These are phyloP conservation scores for Coptotermes formosanus DNA, from an alignment of 1,140 invertebrate genomes.

Conservation along the genomic window DNA sequence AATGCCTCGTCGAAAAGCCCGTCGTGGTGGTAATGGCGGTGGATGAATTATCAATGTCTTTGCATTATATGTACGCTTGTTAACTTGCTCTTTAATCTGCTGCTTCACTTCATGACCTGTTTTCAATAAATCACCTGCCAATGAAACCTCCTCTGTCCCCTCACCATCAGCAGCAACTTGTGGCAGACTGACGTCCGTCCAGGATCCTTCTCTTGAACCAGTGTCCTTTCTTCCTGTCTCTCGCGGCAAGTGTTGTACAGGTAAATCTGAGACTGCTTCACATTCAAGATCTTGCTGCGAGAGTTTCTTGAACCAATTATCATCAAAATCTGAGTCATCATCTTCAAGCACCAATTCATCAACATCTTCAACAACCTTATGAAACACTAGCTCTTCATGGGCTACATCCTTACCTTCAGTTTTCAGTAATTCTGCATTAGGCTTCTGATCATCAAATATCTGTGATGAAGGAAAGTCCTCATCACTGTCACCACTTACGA, in stretches of 20 bases:
- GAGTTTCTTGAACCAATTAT: background rate
- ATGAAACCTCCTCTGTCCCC: background rate
- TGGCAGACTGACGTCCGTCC: background rate
- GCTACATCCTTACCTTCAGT: background rate
- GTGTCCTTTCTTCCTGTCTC: background rate
- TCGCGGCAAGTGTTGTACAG: background rate
- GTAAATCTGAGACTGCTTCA: background rate
- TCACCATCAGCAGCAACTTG: background rate
- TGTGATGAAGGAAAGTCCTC: background rate
- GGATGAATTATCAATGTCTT: background rate
- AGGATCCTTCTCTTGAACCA: background rate
- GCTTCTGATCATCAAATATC: background rate
- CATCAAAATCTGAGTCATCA: constrained; percentile 4
- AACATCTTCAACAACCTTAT: background rate
- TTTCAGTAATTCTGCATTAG: background rate
- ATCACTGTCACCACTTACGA: background rate
- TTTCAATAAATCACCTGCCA: background rate
- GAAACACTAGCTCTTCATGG: background rate
- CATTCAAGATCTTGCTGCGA: background rate
- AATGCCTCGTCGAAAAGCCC: background rate
- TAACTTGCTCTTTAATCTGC: background rate
- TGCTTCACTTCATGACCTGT: background rate
- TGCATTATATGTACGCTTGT: background rate
- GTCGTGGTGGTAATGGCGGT: background rate
- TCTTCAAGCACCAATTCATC: background rate